These are phyloP conservation scores for Lasius fuliginosus DNA, from an alignment of 2,888 invertebrate species.

Conservation along the genomic window DNA sequence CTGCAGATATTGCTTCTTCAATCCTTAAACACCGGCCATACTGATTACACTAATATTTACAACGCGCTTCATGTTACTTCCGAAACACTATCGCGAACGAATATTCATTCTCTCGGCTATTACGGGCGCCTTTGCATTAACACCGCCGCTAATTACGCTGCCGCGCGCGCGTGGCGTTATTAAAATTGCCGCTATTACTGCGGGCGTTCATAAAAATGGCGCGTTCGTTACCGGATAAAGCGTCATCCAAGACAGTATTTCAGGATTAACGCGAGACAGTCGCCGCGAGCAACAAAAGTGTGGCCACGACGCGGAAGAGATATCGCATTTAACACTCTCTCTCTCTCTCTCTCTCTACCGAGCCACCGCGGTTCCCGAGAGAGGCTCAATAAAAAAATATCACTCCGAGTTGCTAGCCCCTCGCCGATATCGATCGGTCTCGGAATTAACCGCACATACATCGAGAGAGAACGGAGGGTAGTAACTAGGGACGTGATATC, in stretches of 20 bases:
- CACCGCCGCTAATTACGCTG: slow-evolving; percentile 44
- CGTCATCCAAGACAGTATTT: slow-evolving; percentile 56
- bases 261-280: slow-evolving; percentile 53
- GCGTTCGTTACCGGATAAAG: slow-evolving; percentile 49
- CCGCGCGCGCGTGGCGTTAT: slow-evolving; percentile 38
- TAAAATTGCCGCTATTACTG: slow-evolving; percentile 53
- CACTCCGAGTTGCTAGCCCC: slow-evolving; percentile 17
- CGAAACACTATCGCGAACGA: slow-evolving; percentile 27
- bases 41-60: slow-evolving; percentile 43
- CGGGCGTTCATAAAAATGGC: slow-evolving; percentile 44
- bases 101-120: slow-evolving; percentile 35
- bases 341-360: slow-evolving; percentile 22
- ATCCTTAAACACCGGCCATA: background rate
- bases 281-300: slow-evolving; percentile 51
- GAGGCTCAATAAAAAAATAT: slow-evolving; percentile 55
- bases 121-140: slow-evolving; percentile 45
- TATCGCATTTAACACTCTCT: slow-evolving; percentile 40
- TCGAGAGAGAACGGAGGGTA: slow-evolving; percentile 11
- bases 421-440: slow-evolving; percentile 41
- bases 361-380: slow-evolving; percentile 11
- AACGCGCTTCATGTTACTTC: background rate
- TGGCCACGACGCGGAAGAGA: slow-evolving; percentile 38
- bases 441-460: slow-evolving; percentile 42
- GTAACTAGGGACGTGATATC: slow-evolving; percentile 17
- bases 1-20: background rate